Base-by-base conservation (phyloP, 2,888 invertebrate species). In the Caenorhabditis plicata region DNA sequence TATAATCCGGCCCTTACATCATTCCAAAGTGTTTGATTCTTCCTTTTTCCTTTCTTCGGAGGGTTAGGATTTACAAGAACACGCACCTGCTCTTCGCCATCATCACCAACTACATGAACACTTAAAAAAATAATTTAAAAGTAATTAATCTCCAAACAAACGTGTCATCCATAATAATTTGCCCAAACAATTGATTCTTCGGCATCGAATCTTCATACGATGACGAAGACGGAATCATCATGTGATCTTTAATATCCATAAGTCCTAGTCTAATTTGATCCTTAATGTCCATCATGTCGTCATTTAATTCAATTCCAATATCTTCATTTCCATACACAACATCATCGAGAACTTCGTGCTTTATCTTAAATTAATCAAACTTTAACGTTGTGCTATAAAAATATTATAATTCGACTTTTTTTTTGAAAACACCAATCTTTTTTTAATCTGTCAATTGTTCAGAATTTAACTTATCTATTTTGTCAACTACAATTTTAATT, bases 41-140 rank as follows among this genome's bases (percentile, higher is more conserved):
- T n/a, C n/a, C n/a, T 54, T 4, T 36, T 47, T 19, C 55, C 62
- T 19, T 56, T 23, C 47, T 62, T 68, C 19, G 68, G 63, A 3
- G 68, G 68, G 40, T 56, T 50, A 31, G 68, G 64, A 35, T 68
- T 61, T 15, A 52, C 49, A 3, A 48, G 20, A 0, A 68, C 47
- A 1, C 56, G 50, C 1, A 68, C 60, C 17, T 43, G 43, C n/a
- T 51, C 58, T 4, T 56, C 64, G 2, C 49, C 58, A 3, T 47
- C 53, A 3, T 40, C 54, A 1, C 38, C 42, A 9, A 36, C 43
- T 15, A 50, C 54, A 40, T 46, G 46, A 2, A 35, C 47, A 17
- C 42, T 36, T 4, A 13, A 44, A 44, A 4, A n/a, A 25, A 13
- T 9, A 2, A 15, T 13, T 26, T 3, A 33, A 25, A 20, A 4